phyloP scores from a whole-genome alignment of 2,888 invertebrate species.

The Pheosia gnoma region DNA sequence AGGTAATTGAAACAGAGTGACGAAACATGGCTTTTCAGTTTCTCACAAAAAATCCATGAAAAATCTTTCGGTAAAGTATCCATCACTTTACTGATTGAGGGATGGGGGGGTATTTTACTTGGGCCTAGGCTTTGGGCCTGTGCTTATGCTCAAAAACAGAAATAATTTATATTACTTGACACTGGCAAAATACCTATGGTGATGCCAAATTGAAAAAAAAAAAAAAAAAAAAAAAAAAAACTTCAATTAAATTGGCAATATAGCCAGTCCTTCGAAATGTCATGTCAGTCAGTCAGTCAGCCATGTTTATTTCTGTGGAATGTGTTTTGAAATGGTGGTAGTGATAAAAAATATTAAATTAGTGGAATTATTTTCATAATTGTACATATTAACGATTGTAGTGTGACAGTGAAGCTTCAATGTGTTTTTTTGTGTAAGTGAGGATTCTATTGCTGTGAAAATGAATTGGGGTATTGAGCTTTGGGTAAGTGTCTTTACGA shows the following conservation, averaged over 20 bases:
- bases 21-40: too few relatives aligned
- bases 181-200: too few relatives aligned
- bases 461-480: conserved; percentile 88
- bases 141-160: too few relatives aligned
- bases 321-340: conserved; percentile 80
- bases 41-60: too few relatives aligned
- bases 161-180: too few relatives aligned
- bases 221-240: too few relatives aligned
- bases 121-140: too few relatives aligned
- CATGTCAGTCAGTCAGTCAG: conserved; percentile 68
- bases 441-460: conserved; percentile 72
- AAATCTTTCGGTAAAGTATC: too few relatives aligned
- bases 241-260: conserved; percentile 15
- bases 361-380: conserved; percentile 62
- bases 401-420: conserved; percentile 73
- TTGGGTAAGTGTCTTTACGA: conserved; percentile 82
- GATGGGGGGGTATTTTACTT: too few relatives aligned
- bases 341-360: conserved; percentile 67
- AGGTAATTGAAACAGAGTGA: too few relatives aligned
- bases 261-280: conserved; percentile 50
- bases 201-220: too few relatives aligned
- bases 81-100: too few relatives aligned
- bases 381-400: conserved; percentile 53
- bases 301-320: conserved; percentile 78
- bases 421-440: conserved; percentile 78